A percentile compares a stretch with the other conserved stretches of the same genome.
Evolutionary conservation across 2,888 invertebrate genomes (phyloP).

Genomic region (Limnephilus marmoratus): DNA sequence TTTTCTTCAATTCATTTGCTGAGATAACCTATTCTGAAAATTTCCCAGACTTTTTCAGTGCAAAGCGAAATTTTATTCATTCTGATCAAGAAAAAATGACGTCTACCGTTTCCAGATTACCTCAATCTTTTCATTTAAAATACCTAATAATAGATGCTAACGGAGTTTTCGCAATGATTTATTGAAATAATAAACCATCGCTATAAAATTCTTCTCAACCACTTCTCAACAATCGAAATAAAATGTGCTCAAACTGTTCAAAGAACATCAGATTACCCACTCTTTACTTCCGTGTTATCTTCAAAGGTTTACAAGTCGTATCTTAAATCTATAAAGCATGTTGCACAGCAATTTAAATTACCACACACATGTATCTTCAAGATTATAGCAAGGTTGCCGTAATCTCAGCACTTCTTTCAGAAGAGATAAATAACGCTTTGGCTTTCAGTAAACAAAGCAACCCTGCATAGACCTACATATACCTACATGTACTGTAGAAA

Average conservation of each 20-base stretch:
- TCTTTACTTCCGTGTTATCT: not conserved
- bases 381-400: not conserved
- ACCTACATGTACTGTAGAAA: not conserved
- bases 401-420: not conserved
- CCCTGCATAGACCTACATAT: not conserved
- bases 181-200: too few species aligned
- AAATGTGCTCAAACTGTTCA: not conserved
- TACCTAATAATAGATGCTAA: too few species aligned
- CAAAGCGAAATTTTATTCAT: not conserved
- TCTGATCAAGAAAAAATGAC: not conserved
- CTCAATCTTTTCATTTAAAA: too few species aligned
- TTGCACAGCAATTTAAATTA: not conserved
- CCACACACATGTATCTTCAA: not conserved
- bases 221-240: not conserved
- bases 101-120: too few species aligned
- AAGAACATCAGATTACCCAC: not conserved
- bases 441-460: not conserved
- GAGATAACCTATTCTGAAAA: too few species aligned
- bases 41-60: not conserved
- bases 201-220: not conserved
- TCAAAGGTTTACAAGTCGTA: not conserved
- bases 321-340: not conserved
- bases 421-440: not conserved
- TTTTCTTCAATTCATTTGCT: too few species aligned
- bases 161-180: too few species aligned